Evolutionary conservation across 2,113 vertebrate species (phyloP), one percentile per base, ranked within the genome.

Genomic region (Danionella cerebrum): DNA sequence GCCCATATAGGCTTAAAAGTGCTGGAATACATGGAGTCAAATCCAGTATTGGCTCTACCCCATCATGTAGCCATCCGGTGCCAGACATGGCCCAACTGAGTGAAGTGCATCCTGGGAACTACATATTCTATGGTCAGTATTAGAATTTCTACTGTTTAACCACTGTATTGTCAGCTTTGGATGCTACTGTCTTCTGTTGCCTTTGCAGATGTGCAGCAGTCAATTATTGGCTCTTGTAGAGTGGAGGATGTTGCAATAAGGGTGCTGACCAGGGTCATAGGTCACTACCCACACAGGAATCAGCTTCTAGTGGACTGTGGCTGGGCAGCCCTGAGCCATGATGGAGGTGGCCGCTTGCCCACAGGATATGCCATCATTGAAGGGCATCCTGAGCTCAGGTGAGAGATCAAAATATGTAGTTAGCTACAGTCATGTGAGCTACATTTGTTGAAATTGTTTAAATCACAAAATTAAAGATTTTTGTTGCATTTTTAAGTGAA

Each of bases 71-170:
- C 77, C 89, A 87, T 27, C 91, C 91, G 0, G 81, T 93, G 35
- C 65, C 82, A 3, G 86, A 91, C 79, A 93, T 94, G 90, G 75
- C 72, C 2, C 67, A 75, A 25, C 87, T 93, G 59, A 89, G 83
- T 6, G 90, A 94, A 77, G 78, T 94, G 45, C 92, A 93, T 73
- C 92, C 92, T 3, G 91, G 90, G 69, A 94, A 93, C 78, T 92
- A 90, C 4, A 58, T 85, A 9, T 92, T 93, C 78, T 93, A 91
- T 0, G 91, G 91, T 93, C 69, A 48, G 88, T 82, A 4, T 48
- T 45, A 10, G 19, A 4, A 16, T 24, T 39, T 22, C 10, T 8
- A 36, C 2, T 22, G 35, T 13, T 4, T 27, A 25, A 50, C 25
- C 2, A 11, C 10, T 11, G 13, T 36, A 44, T 10, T 33, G 6